Percentiles rank a stretch among this genome's conserved stretches.
phyloP scores from a whole-genome alignment of 2,888 invertebrate species.

The Napeogenes sylphis region DNA sequence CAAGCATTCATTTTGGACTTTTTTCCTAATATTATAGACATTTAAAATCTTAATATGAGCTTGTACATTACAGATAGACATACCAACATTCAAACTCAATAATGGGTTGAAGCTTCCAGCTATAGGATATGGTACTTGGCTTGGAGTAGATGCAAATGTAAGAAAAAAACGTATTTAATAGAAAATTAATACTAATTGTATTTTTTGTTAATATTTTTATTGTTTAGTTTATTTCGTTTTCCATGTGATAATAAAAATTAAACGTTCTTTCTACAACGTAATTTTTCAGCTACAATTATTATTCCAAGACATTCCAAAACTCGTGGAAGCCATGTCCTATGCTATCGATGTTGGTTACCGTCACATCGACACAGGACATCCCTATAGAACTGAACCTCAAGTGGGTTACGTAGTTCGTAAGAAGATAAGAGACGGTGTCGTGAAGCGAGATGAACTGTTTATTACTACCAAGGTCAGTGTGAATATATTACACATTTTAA shows the following conservation, averaged over 20 bases:
- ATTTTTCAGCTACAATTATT: slow-evolving; percentile 37
- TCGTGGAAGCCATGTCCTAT: slow-evolving; percentile 79
- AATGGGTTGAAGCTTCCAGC: slow-evolving; percentile 56
- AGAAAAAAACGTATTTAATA: slow-evolving; percentile 8
- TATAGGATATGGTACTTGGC: slow-evolving; percentile 62
- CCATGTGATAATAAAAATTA: neutral
- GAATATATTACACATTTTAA: neutral
- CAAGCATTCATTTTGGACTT: no score
- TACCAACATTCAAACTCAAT: slow-evolving; percentile 56
- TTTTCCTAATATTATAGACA: no score
- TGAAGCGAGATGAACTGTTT: slow-evolving; percentile 83
- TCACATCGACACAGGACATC: slow-evolving; percentile 84
- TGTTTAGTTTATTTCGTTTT: neutral
- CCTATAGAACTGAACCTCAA: slow-evolving; percentile 84
- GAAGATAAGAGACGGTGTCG: slow-evolving; percentile 81
- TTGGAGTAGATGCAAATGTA: slow-evolving; percentile 51
- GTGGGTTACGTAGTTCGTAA: slow-evolving; percentile 80
- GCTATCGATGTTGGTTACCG: slow-evolving; percentile 88
- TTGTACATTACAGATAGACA: slow-evolving; percentile 49
- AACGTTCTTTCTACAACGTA: no score
- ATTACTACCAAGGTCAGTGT: slow-evolving; percentile 80
- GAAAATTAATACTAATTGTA: no score
- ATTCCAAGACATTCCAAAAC: slow-evolving; percentile 41
- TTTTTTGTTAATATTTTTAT: neutral
- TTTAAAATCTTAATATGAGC: neutral